Conservation (phyloP, 2,888 invertebrate species). For the Diplazon laetatorius region DNA sequence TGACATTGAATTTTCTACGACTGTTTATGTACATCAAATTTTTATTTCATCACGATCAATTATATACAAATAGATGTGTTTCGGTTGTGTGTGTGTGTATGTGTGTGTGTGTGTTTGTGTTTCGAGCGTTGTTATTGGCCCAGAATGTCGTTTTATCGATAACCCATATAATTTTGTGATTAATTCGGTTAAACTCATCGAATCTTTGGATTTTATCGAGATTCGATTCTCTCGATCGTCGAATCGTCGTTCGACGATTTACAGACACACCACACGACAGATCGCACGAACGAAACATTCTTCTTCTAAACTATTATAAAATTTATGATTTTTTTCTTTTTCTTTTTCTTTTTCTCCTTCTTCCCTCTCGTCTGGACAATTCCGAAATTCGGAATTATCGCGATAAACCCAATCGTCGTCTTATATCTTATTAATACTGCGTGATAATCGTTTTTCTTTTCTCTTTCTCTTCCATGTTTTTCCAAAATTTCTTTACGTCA, state of each 20-base stretch:
- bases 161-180: background rate
- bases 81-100: too few relatives aligned
- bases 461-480: too few relatives aligned
- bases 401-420: constrained; percentile 63
- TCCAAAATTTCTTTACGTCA: too few relatives aligned
- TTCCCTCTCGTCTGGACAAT: constrained; percentile 27
- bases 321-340: constrained; percentile 34
- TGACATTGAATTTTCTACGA: constrained; percentile 41
- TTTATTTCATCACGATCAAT: constrained; percentile 80
- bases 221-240: constrained; percentile 13
- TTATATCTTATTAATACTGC: constrained; percentile 81
- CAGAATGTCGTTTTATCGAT: constrained; percentile 26
- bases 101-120: too few relatives aligned
- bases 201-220: constrained; percentile 14
- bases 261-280: constrained; percentile 21
- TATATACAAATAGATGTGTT: constrained; percentile 81
- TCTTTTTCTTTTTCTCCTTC: background rate
- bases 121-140: constrained; percentile 43
- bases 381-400: constrained; percentile 42
- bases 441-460: constrained; percentile 77
- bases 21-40: constrained; percentile 82
- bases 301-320: constrained; percentile 51
- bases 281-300: constrained; percentile 42
- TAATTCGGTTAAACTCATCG: background rate
- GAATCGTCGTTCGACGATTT: constrained; percentile 26